Conservation (phyloP, 1,140 invertebrate genomes). For the Drosophila mauritiana region DNA sequence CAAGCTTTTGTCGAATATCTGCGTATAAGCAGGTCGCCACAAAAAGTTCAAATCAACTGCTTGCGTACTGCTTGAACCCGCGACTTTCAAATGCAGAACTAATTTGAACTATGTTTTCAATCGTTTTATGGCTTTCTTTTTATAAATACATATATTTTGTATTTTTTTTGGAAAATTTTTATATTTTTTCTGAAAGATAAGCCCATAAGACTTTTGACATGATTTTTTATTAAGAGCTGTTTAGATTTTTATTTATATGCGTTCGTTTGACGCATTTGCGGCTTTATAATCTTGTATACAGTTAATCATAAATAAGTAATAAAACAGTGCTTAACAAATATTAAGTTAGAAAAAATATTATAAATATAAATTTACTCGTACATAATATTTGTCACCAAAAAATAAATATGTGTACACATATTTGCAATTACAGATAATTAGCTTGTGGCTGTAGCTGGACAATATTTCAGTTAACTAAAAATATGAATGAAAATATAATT, state of each 20-base stretch:
- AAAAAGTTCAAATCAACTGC: background rate
- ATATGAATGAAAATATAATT: slow-evolving; percentile 1
- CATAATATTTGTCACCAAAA: background rate
- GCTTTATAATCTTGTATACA: slow-evolving; percentile 20
- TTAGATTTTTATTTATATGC: slow-evolving; percentile 2
- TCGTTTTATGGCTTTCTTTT: background rate
- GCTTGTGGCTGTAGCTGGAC: background rate
- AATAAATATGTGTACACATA: background rate
- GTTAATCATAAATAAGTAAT: background rate
- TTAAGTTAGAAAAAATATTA: background rate
- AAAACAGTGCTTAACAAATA: background rate
- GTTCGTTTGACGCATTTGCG: slow-evolving; percentile 21
- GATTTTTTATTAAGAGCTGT: background rate
- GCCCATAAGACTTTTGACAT: too few relatives aligned
- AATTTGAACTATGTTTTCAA: background rate
- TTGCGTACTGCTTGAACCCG: background rate
- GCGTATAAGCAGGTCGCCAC: background rate
- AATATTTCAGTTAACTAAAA: background rate
- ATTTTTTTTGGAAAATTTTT: too few relatives aligned
- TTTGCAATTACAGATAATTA: background rate
- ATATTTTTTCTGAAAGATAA: too few relatives aligned
- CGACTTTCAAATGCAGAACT: background rate
- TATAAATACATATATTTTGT: background rate
- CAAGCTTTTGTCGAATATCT: background rate
- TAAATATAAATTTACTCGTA: too few relatives aligned